Evolutionary conservation across 2,888 invertebrate genomes (phyloP).

Genomic region (Sturmia bella): DNA sequence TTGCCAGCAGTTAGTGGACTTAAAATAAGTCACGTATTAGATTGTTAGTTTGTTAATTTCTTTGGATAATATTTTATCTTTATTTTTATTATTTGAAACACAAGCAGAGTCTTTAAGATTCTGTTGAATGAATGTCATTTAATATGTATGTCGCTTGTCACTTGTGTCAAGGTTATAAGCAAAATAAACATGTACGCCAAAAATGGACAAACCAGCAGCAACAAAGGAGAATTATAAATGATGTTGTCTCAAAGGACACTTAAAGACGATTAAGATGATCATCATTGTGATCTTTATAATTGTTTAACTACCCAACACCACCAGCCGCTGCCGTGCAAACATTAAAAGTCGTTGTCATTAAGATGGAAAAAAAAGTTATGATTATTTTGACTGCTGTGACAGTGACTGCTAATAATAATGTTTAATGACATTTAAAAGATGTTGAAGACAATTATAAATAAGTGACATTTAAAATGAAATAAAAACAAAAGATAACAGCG

Average conservation of each 20-base stretch:
- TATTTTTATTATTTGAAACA: not conserved
- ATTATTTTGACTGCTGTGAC: constrained; percentile 24
- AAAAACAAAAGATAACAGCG: constrained; percentile 38
- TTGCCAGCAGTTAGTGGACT: constrained; percentile 16
- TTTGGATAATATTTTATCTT: not conserved
- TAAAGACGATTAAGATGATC: constrained; percentile 18
- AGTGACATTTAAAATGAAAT: constrained; percentile 64
- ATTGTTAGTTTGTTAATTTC: constrained; percentile 29
- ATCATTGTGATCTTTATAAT: constrained; percentile 39
- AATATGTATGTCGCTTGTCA: constrained; percentile 48
- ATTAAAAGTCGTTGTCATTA: constrained; percentile 24
- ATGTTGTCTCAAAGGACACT: constrained; percentile 55
- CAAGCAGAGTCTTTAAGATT: constrained; percentile 17
- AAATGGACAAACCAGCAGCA: not conserved
- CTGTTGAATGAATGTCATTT: constrained; percentile 48
- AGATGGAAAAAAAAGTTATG: constrained; percentile 14
- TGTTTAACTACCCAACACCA: constrained; percentile 18
- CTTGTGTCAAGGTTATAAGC: constrained; percentile 59
- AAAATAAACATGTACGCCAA: constrained; percentile 52
- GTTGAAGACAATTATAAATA: constrained; percentile 66
- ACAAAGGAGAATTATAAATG: not conserved
- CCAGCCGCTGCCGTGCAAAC: not conserved
- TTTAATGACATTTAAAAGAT: constrained; percentile 65
- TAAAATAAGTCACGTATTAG: constrained; percentile 53
- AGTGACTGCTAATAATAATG: constrained; percentile 62